Percentiles rank a stretch among this genome's conserved stretches.
These are phyloP conservation scores for Scaptomyza hsui DNA, from an alignment of 1,140 invertebrate species.

Conservation along the genomic window DNA sequence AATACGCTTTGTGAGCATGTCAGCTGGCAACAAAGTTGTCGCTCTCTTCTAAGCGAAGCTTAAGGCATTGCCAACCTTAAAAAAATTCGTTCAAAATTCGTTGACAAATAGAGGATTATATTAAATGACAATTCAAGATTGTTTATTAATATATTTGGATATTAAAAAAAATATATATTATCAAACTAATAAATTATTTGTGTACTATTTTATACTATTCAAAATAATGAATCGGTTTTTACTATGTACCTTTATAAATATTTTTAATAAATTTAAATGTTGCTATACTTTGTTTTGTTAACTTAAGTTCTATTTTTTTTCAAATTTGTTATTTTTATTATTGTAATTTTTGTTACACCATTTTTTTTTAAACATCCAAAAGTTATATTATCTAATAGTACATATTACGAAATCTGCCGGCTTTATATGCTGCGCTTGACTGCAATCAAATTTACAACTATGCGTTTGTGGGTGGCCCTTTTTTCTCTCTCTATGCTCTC, in stretches of 20 bases:
- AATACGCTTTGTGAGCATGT: neutral
- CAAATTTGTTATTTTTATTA: neutral
- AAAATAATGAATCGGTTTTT: no score
- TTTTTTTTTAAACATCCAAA: neutral
- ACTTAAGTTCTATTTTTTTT: no score
- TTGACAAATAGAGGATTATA: neutral
- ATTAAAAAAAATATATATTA: neutral
- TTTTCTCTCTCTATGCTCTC: constrained; percentile 2
- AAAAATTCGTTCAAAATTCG: neutral
- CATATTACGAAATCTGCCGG: constrained; percentile 49
- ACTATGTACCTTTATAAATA: no score
- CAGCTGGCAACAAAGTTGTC: constrained; percentile 7
- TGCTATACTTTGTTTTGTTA: no score
- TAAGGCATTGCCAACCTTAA: constrained; percentile 26
- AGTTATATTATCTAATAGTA: neutral
- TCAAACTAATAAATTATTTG: no score
- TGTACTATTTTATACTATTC: no score
- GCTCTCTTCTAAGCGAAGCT: neutral
- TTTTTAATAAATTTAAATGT: no score
- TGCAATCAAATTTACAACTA: constrained; percentile 26
- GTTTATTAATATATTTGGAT: neutral
- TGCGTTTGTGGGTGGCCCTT: constrained; percentile 8
- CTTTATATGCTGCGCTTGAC: constrained; percentile 27
- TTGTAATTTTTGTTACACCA: neutral
- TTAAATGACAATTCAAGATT: neutral